Evolutionary conservation across 2,888 invertebrate genomes (phyloP).

Genomic region (Pasiphila rectangulata): DNA sequence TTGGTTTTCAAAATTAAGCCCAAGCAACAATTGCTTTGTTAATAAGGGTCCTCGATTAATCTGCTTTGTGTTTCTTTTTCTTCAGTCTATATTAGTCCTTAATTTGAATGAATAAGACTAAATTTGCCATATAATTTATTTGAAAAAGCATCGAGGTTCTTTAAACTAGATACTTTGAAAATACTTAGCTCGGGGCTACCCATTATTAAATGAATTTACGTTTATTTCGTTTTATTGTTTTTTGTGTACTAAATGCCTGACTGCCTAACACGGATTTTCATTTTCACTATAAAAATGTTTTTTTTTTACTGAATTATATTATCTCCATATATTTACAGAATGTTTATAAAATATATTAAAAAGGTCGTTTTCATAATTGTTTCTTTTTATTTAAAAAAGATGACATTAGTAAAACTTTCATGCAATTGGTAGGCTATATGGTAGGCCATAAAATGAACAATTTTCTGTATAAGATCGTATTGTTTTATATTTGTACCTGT

Average conservation of each 20-base stretch:
- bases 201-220: background rate
- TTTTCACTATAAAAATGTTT: no score
- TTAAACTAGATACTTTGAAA: slow-evolving; percentile 14
- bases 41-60: slow-evolving; percentile 70
- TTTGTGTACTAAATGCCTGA: background rate
- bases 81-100: slow-evolving; percentile 43
- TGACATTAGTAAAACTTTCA: no score
- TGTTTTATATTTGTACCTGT: no score
- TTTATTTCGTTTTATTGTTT: slow-evolving; percentile 11
- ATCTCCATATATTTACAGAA: no score
- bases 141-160: slow-evolving; percentile 12
- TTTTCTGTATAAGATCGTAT: no score
- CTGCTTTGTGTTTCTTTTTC: slow-evolving; percentile 54
- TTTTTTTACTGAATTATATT: no score
- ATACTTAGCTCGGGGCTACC: slow-evolving; percentile 13
- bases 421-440: no score
- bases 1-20: slow-evolving; percentile 77
- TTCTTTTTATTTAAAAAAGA: no score
- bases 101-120: slow-evolving; percentile 44
- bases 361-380: no score
- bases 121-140: slow-evolving; percentile 34
- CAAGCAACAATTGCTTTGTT: slow-evolving; percentile 74
- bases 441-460: no score
- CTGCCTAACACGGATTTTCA: no score
- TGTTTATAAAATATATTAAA: no score